phyloP scores from a whole-genome alignment of 2,888 invertebrate genomes.

The Tinea trinotella region DNA sequence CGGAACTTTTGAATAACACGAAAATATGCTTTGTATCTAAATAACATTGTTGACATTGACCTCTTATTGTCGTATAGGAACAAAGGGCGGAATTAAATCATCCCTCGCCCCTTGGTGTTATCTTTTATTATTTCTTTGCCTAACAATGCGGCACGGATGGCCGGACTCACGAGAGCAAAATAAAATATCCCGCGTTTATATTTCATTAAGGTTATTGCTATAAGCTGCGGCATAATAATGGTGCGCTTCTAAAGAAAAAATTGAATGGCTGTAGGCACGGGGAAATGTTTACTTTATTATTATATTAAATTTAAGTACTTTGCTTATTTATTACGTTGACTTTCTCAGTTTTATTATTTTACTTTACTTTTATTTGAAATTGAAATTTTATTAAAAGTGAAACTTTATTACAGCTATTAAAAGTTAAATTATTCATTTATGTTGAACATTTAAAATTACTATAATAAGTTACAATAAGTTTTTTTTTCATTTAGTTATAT shows the following conservation, averaged over 20 bases:
- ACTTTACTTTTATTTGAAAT: no score
- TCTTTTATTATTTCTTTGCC: conserved; percentile 16
- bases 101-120: conserved; percentile 4
- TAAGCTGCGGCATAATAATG: conserved; percentile 12
- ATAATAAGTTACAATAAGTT: no score
- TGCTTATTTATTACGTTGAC: not conserved
- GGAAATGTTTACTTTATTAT: not conserved
- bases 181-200: conserved; percentile 16
- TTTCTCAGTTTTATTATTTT: no score
- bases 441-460: no score
- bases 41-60: conserved; percentile 12
- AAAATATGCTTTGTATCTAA: not conserved
- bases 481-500: no score
- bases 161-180: conserved; percentile 15
- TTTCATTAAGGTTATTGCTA: conserved; percentile 18
- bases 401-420: no score
- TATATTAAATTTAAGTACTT: not conserved
- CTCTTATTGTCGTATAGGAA: conserved; percentile 1
- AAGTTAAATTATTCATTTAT: no score
- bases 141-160: conserved; percentile 15
- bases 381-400: no score
- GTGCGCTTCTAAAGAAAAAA: not conserved
- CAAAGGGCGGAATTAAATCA: conserved; percentile 16
- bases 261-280: conserved; percentile 1
- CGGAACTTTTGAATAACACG: not conserved